Evolutionary conservation across 1,140 invertebrate genomes (phyloP), one percentile per base, ranked within the genome.

Genomic region (Drosophila tropicalis): DNA sequence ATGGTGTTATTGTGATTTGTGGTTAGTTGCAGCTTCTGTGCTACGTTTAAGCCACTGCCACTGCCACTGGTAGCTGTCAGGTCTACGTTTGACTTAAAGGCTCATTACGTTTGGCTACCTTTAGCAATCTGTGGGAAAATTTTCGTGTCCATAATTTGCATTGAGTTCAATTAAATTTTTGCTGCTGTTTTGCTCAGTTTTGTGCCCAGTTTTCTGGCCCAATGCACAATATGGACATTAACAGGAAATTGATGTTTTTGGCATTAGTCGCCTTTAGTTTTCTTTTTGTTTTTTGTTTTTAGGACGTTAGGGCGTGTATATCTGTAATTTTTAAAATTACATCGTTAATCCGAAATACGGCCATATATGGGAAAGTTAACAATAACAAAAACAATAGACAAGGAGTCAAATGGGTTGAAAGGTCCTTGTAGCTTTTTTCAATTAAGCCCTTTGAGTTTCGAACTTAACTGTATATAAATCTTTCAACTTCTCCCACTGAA

Each of bases 11-110:
- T 81, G 71, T 85, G 82, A 86, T 85, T 85, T 85, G 82, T 86
- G 82, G 82, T 85, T 86, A 85, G 82, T 78, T 81, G 82, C 82
- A 85, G 82, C 82, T 85, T 81, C 82, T 85, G 82, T 85, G 82
- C 82, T 85, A 85, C 82, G 82, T 85, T 86, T 78, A 85, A 79
- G 82, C 79, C 81, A 78, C 81, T 85, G 58, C 56, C 32, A 58
- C 36, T 39, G 82, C 79, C 81, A 78, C 81, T 85, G 56, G 56
- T 58, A 85, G 82, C 81, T 85, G 81, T 84, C 82, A 85, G 82
- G 71, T 86, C 78, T 85, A 79, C 82, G 77, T 85, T 85, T 85
- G 82, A 86, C 82, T 85, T 85, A 81, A 86, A 85, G 82, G 82
- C 82, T 85, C 82, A 85, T 85, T 85, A 85, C 71, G 57, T 69